phyloP scores from a whole-genome alignment of 92 coral and sea anemone genomes.

The Phenganax subtilis region DNA sequence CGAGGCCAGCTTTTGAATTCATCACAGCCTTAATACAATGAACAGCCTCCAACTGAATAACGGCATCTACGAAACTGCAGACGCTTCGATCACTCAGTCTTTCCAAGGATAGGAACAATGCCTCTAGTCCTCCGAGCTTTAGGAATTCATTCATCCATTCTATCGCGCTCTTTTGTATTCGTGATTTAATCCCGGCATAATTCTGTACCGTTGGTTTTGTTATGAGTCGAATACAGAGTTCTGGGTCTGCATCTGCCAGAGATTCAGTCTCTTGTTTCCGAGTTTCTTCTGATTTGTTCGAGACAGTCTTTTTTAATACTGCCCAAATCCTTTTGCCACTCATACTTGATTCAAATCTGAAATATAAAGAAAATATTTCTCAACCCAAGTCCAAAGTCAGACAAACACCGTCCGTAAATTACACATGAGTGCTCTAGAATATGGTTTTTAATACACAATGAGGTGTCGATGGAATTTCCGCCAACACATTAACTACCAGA shows the following conservation, averaged over 20 bases:
- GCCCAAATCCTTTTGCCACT: slow-evolving; percentile 31
- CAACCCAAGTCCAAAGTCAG: neutral
- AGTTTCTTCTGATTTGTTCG: slow-evolving; percentile 22
- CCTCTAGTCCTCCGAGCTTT: slow-evolving; percentile 69
- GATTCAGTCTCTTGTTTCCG: slow-evolving; percentile 41
- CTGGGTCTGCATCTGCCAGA: slow-evolving; percentile 74
- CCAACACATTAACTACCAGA: neutral
- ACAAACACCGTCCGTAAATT: neutral
- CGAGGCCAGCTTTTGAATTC: slow-evolving; percentile 85
- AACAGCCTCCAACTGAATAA: slow-evolving; percentile 80
- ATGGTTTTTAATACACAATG: neutral
- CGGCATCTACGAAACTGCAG: slow-evolving; percentile 69
- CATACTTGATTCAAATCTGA: slow-evolving; percentile 14
- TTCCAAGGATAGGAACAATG: slow-evolving; percentile 68
- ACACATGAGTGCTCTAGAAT: slow-evolving; percentile 1
- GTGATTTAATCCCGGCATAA: slow-evolving; percentile 77
- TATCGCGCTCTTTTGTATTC: slow-evolving; percentile 60
- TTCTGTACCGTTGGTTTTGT: slow-evolving; percentile 66
- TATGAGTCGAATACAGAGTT: slow-evolving; percentile 78
- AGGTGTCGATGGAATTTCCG: neutral
- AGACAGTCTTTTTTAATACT: slow-evolving; percentile 27
- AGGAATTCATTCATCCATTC: slow-evolving; percentile 86
- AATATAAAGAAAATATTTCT: neutral
- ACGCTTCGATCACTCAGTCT: slow-evolving; percentile 53
- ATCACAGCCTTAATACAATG: slow-evolving; percentile 87